These are phyloP conservation scores for Anguilla megastoma DNA, from an alignment of 2,797 vertebrate species.

Conservation along the genomic window DNA sequence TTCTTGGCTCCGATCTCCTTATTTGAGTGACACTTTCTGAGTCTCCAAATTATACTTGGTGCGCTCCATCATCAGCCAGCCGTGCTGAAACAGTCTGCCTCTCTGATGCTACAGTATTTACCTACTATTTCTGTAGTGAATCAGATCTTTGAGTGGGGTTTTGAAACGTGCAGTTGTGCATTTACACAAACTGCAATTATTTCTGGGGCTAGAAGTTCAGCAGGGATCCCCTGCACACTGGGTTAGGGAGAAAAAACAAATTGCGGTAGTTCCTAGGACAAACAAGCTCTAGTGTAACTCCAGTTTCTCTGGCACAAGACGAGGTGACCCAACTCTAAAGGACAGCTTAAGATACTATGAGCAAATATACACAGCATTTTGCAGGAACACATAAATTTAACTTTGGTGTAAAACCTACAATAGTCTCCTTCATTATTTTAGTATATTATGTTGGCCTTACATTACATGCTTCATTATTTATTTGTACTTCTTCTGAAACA, in stretches of 20 bases:
- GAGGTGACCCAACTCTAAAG: background rate
- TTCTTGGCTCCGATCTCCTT: background rate
- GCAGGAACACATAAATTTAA: conserved; percentile 10
- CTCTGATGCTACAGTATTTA: conserved; percentile 30
- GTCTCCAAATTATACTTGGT: conserved; percentile 20
- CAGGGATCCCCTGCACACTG: conserved; percentile 14
- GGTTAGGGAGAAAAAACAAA: conserved; percentile 20
- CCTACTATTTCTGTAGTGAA: conserved; percentile 37
- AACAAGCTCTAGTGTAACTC: conserved; percentile 19
- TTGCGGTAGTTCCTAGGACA: conserved; percentile 13
- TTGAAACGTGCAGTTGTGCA: conserved; percentile 32
- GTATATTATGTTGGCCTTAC: background rate
- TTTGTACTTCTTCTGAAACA: background rate
- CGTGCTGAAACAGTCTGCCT: conserved; percentile 23
- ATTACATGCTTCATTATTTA: background rate
- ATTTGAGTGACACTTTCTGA: conserved; percentile 22
- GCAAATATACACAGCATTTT: conserved; percentile 26
- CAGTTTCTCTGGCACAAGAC: conserved; percentile 5
- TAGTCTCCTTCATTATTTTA: background rate
- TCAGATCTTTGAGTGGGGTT: conserved; percentile 31
- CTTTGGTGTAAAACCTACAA: conserved; percentile 6
- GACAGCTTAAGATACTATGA: conserved; percentile 22
- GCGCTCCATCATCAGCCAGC: background rate
- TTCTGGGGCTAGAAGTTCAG: conserved; percentile 5
- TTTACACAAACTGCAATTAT: conserved; percentile 29